Evolutionary conservation across 1,140 invertebrate genomes (phyloP), one percentile per base, ranked within the genome.

Genomic region (Gonatopus flavifemur): DNA sequence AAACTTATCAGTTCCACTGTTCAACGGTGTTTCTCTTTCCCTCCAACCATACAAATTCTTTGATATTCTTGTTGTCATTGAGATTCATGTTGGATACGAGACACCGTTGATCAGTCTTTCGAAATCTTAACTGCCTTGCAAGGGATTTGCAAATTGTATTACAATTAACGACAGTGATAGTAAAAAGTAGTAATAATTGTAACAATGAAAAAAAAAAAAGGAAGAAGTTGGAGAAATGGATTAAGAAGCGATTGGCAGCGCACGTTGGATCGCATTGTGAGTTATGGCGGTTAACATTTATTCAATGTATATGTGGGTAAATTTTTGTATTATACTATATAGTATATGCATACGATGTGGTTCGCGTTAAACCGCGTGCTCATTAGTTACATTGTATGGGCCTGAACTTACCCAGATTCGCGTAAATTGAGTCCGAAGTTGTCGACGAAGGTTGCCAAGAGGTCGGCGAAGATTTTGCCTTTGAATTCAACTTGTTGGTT

Each of bases 391-490:
- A 77, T 69, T 78, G 75, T 59, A 78, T 77, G 53, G 76, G 72
- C 62, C 74, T 69, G 55, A 74, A 79, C 80, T 82, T 80, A 84
- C 86, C 88, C 75, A 89, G 81, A 80, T 90, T 89, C 44, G 88
- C 87, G 71, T 89, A 89, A 68, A 90, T 87, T 61, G 83, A 88
- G 70, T 86, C 84, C 42, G 82, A 79, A 25, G 74, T 77, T 8
- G 79, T 77, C n/a, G 79, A 74, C 1, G 76, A 52, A 52, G 82
- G 78, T 40, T 71, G 66, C 70, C 70, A 72, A 41, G 82, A 77
- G 25, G 72, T 32, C 22, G 59, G 74, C 3, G 77, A 72, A 3
- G 75, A 49, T 33, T 33, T 9, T 15, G 9, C 59, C 32, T 74
- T 76, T 13, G 67, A 31, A 8, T 52, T 24, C 18, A 59, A 51